These are phyloP conservation scores for Drosophila murphyi DNA, from an alignment of 1,140 invertebrate species.

Conservation along the genomic window DNA sequence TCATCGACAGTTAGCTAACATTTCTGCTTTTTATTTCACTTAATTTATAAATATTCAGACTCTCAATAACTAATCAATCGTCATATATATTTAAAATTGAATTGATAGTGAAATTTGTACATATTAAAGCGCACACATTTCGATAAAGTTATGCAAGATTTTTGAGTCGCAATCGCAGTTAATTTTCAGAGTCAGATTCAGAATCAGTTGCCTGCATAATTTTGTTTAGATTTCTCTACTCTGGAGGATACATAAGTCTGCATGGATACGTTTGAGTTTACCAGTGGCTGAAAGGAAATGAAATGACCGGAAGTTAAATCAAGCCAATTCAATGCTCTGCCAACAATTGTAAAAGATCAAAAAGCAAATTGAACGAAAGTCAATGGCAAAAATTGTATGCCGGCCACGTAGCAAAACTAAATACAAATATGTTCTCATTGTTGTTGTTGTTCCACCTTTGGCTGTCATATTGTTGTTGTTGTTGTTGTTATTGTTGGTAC, in stretches of 20 bases:
- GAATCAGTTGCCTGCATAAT: neutral
- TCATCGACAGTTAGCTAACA: no score
- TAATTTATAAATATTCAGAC: no score
- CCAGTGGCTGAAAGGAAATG: constrained; percentile 59
- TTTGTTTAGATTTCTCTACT: neutral
- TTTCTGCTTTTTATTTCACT: no score
- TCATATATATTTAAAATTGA: no score
- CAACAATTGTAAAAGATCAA: constrained; percentile 39
- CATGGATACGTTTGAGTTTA: constrained; percentile 6
- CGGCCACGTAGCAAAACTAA: constrained; percentile 54
- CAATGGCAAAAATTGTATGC: constrained; percentile 49
- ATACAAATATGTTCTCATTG: constrained; percentile 25
- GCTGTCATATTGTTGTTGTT: neutral
- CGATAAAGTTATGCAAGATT: neutral
- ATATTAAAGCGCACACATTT: no score
- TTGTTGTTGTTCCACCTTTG: constrained; percentile 2
- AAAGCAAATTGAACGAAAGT: constrained; percentile 54
- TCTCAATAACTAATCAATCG: no score
- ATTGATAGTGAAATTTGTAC: no score
- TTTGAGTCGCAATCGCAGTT: neutral
- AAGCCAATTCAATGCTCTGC: constrained; percentile 62
- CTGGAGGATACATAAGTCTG: neutral
- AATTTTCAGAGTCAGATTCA: neutral
- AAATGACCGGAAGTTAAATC: constrained; percentile 80
- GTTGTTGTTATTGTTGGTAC: constrained; percentile 45